A percentile compares a stretch with the other conserved stretches of the same genome.
Conservation (phyloP, 2,113 vertebrate genomes). For the Mustela nigripes region DNA sequence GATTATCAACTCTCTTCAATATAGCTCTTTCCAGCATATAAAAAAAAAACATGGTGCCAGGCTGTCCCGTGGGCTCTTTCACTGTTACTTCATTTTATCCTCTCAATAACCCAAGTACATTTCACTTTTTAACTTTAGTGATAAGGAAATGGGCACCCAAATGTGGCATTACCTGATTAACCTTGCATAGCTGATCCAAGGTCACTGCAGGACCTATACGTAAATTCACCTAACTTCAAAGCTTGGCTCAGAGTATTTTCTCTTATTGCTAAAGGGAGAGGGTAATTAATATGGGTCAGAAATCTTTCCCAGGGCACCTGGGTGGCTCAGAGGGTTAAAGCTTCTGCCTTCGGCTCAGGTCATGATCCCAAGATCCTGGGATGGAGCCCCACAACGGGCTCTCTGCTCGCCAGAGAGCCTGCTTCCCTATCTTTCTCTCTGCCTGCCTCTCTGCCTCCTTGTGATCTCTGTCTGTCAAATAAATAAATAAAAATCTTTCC, state of each 20-base stretch:
- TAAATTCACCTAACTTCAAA: slow-evolving; percentile 17
- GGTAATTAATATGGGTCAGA: not conserved
- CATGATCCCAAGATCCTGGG: too few relatives aligned
- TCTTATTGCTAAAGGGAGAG: slow-evolving; percentile 16
- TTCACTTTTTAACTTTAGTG: slow-evolving; percentile 22
- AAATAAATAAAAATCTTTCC: not conserved
- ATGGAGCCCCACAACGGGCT: too few relatives aligned
- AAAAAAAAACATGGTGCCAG: not conserved
- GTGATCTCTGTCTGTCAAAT: too few relatives aligned
- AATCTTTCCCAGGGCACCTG: not conserved
- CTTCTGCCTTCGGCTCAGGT: too few relatives aligned
- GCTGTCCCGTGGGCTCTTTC: not conserved
- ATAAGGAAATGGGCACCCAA: not conserved
- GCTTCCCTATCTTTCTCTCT: too few relatives aligned
- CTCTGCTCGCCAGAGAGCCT: too few relatives aligned
- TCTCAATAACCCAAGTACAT: not conserved
- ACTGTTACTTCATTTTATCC: not conserved
- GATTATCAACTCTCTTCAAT: not conserved
- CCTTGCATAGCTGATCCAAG: not conserved
- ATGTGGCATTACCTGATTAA: not conserved
- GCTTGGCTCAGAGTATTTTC: slow-evolving; percentile 15
- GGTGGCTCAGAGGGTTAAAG: too few relatives aligned
- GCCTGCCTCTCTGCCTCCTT: too few relatives aligned
- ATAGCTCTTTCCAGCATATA: slow-evolving; percentile 8
- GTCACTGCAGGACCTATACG: not conserved